Conservation (phyloP, 1,140 invertebrate genomes). For the Phymorhynchus buccinoides region DNA sequence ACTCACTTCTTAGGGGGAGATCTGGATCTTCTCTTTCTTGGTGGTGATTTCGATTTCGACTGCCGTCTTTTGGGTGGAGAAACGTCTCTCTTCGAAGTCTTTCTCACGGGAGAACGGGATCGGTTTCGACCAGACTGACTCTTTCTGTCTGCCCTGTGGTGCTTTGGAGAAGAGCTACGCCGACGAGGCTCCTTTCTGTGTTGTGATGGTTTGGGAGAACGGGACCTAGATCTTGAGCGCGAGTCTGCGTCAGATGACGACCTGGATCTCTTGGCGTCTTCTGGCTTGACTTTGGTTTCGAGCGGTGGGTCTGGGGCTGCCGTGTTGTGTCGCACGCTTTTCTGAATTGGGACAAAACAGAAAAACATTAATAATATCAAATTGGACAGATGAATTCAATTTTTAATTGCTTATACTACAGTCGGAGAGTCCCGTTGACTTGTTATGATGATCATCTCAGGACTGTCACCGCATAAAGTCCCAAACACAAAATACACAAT, state of each 20-base stretch:
- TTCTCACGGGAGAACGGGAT: neutral
- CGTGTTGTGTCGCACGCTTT: slow-evolving; percentile 23
- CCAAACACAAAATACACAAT: too few relatives aligned
- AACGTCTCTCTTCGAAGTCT: slow-evolving; percentile 6
- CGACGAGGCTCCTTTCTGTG: neutral
- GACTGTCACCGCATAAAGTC: too few relatives aligned
- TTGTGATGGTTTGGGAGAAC: slow-evolving; percentile 41
- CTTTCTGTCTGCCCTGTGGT: neutral
- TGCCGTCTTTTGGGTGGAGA: neutral
- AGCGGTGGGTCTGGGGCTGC: neutral
- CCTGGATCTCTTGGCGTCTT: slow-evolving; percentile 2
- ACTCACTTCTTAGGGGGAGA: slow-evolving; percentile 40
- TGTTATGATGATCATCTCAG: too few relatives aligned
- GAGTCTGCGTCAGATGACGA: neutral
- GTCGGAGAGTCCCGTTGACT: too few relatives aligned
- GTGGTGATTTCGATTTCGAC: slow-evolving; percentile 8
- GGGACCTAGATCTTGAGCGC: slow-evolving; percentile 43
- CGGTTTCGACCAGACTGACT: neutral
- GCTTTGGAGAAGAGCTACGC: neutral
- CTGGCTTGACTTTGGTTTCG: slow-evolving; percentile 4
- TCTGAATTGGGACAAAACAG: too few relatives aligned
- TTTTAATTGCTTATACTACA: too few relatives aligned
- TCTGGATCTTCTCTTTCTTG: slow-evolving; percentile 28
- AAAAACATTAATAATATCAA: too few relatives aligned
- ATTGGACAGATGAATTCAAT: too few relatives aligned